Base-by-base conservation (phyloP, 2,888 invertebrate genomes). In the Tenthredo amoena region DNA sequence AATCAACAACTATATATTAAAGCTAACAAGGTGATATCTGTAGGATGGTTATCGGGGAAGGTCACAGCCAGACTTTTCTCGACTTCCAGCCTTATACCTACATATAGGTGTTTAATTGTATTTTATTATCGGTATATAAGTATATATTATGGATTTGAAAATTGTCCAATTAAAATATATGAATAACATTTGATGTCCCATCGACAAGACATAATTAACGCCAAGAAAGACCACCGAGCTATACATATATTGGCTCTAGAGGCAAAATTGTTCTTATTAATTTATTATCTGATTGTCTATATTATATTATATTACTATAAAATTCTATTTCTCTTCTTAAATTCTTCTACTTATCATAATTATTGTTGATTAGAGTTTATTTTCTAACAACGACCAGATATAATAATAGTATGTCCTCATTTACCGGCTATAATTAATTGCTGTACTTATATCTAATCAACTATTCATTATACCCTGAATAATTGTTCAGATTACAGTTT, bases 61-160 rank as follows among this genome's bases (percentile, higher is more conserved):
- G 89, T 88, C 68, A 86, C 91, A 91, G 91, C 91, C 91, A 91
- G 86, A 88, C 87, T 86, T 88, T 87, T 89, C 86, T 82, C 89
- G 89, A 89, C 62, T 55, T 58, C 43, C 55, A 85, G 40, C 81
- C 81, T 81, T 43, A 81, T 83, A 68, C 26, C 12, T 40, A 72
- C n/a, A 40, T 58, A 37, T 47, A 83, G 68, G 62, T 83, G 34
- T 68, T 47, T 40, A 62, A 62, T 58, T 40, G 37, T 34, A 62
- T 62, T 74, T 74, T 62, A 62, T 62, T 31, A 37, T 47, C 12
- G n/a, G 34, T 31, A 47, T 77, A 81, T 37, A 58, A 58, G 15
- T 62, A 15, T 50, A 31, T 55, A 55, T 7, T 50, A 72, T 72
- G 31, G 31, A 50, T 77, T 50, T 50, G 62, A 62, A 62, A 81